phyloP scores from a whole-genome alignment of 1,140 invertebrate genomes.

The Caenorhabditis briggsae region DNA sequence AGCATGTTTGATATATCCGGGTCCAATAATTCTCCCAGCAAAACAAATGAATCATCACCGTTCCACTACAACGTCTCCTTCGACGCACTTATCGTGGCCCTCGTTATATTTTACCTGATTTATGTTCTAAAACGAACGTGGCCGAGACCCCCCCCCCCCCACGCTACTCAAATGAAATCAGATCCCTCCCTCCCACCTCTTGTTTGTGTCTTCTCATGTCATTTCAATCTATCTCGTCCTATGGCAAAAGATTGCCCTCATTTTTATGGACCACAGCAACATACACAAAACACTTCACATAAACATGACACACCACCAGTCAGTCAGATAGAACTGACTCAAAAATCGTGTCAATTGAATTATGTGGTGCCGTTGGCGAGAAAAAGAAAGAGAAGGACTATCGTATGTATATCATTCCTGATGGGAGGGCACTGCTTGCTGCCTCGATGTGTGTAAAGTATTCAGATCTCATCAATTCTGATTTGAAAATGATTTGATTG shows the following conservation, averaged over 20 bases:
- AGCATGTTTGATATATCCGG: too few relatives aligned
- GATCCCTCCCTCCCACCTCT: background rate
- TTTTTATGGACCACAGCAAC: background rate
- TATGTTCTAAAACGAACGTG: too few relatives aligned
- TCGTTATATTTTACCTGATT: too few relatives aligned
- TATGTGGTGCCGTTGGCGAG: conserved; percentile 20
- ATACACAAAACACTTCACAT: background rate
- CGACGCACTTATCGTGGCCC: too few relatives aligned
- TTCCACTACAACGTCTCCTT: too few relatives aligned
- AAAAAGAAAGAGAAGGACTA: too few relatives aligned
- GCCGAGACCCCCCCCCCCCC: conserved; percentile 6
- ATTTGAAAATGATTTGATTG: conserved; percentile 48
- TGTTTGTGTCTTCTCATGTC: background rate
- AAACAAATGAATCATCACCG: too few relatives aligned
- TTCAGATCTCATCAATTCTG: background rate
- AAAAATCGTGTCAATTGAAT: conserved; percentile 55
- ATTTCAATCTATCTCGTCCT: background rate
- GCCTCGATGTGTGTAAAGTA: background rate
- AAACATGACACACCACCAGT: background rate
- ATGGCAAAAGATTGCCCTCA: conserved; percentile 20
- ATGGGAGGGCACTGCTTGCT: background rate
- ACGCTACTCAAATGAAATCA: conserved; percentile 41
- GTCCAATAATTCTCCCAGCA: too few relatives aligned
- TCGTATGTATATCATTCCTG: conserved; percentile 50
- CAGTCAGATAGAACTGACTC: background rate